These are phyloP conservation scores for Thereva nobilitata DNA, from an alignment of 2,888 invertebrate species.

Conservation along the genomic window DNA sequence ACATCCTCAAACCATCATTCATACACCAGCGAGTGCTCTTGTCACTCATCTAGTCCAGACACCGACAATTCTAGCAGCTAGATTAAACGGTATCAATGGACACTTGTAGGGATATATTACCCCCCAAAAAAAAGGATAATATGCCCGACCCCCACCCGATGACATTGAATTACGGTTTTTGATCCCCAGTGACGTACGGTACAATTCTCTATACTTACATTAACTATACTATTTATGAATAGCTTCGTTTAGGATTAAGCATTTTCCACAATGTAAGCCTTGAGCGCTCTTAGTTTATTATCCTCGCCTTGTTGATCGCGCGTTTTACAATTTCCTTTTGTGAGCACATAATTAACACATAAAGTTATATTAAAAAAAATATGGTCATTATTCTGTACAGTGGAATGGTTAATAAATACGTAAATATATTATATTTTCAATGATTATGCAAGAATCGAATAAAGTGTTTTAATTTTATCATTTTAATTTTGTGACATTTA, in stretches of 20 bases:
- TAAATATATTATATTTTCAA: slow-evolving; percentile 24
- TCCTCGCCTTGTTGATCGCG: slow-evolving; percentile 2
- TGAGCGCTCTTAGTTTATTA: slow-evolving; percentile 24
- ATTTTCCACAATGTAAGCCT: not conserved
- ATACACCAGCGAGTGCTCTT: slow-evolving; percentile 48
- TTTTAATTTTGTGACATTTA: no score
- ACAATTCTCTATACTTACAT: not conserved
- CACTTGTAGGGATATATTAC: not conserved
- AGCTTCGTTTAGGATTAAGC: slow-evolving; percentile 25
- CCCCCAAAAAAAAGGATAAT: no score
- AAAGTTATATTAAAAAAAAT: slow-evolving; percentile 14
- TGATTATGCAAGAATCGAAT: slow-evolving; percentile 31
- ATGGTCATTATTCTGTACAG: slow-evolving; percentile 16
- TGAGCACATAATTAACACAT: slow-evolving; percentile 5
- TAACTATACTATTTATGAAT: slow-evolving; percentile 16
- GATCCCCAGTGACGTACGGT: slow-evolving; percentile 17
- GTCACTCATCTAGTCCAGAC: slow-evolving; percentile 53
- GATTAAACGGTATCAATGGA: slow-evolving; percentile 28
- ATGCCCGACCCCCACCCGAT: not conserved
- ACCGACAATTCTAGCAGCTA: slow-evolving; percentile 47
- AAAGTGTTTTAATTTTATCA: not conserved
- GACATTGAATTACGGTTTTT: slow-evolving; percentile 8
- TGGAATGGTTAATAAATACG: slow-evolving; percentile 8
- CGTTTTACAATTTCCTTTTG: not conserved
- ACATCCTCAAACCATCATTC: slow-evolving; percentile 50